A percentile compares a stretch with the other conserved stretches of the same genome.
Evolutionary conservation across 2,888 invertebrate genomes (phyloP).

Genomic region (Drosophila picticornis): DNA sequence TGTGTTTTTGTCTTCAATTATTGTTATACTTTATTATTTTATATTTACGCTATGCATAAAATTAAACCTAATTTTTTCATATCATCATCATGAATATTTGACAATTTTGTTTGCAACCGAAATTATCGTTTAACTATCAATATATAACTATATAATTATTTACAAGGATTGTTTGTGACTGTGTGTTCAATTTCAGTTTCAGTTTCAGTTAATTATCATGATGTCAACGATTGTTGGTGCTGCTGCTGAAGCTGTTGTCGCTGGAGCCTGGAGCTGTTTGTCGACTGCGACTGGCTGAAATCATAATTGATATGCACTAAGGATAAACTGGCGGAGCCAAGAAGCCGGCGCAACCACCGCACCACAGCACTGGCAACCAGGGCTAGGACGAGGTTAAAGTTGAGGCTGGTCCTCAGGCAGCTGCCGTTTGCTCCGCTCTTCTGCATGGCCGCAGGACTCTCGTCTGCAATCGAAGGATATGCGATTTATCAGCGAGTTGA

Average conservation of each 20-base stretch:
- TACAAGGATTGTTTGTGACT: slow-evolving; percentile 43
- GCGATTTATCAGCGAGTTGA: not conserved
- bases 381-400: slow-evolving; percentile 53
- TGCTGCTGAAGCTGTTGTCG: slow-evolving; percentile 15
- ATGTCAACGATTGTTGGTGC: slow-evolving; percentile 18
- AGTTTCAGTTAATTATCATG: slow-evolving; percentile 68
- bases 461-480: slow-evolving; percentile 66
- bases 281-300: slow-evolving; percentile 47
- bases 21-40: slow-evolving; percentile 28
- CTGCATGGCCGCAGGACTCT: slow-evolving; percentile 84
- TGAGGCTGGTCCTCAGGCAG: slow-evolving; percentile 37
- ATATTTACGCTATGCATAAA: slow-evolving; percentile 73
- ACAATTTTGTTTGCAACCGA: slow-evolving; percentile 31
- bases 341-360: slow-evolving; percentile 60
- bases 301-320: slow-evolving; percentile 74
- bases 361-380: slow-evolving; percentile 68
- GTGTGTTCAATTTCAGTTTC: slow-evolving; percentile 9
- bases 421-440: slow-evolving; percentile 69
- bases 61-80: slow-evolving; percentile 66
- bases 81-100: slow-evolving; percentile 39
- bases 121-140: slow-evolving; percentile 53
- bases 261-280: slow-evolving; percentile 18
- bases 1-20: slow-evolving; percentile 14
- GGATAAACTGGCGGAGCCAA: slow-evolving; percentile 35
- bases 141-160: slow-evolving; percentile 61